Base-by-base conservation (phyloP, 2,797 vertebrate species). In the Petrocephalus schoutedeni region DNA sequence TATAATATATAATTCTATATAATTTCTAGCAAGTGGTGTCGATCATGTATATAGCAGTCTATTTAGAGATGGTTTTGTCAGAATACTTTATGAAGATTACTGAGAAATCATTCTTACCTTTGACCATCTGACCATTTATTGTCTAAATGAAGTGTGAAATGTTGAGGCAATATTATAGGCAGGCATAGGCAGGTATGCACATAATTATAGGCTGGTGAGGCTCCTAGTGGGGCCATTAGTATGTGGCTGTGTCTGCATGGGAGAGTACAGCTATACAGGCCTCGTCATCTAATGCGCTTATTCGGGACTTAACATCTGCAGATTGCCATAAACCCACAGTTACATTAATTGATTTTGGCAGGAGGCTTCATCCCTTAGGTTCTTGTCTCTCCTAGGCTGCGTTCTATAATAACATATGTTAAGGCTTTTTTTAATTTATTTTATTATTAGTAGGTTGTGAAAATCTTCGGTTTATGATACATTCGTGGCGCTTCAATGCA, bases 341-440 rank as follows among this genome's bases (percentile, higher is more conserved):
- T 91, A 94, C 32, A 90, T 89, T 97, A 96, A 97, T 95, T 95
- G 95, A 93, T 93, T 92, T 92, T 92, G 95, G 93, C 93, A 92
- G 92, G 89, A 89, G 92, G 93, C 92, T 93, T 90, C 89, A 87
- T 51, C 51, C 87, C 86, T 93, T 90, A 92, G 91, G 89, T 92
- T 89, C 80, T 84, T 4, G 41, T 53, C 45, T 54, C 10, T 5
- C 9, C n/a, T 28, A 23, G 41, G 19, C 51, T 84, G 74, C 9
- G 45, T 80, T 80, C 41, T 84, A 49, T 84, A 54, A 54, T 54
- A 84, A 84, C 45, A 51, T 84, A 53, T 12, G 49, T 53, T 54
- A 8, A 12, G 14, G 6, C 74, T 54, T n/a, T 84, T 71, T 21
- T 51, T 82, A 2, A 19, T 45, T 82, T 82, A 45, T 23, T 23